Conservation (phyloP, 2,797 vertebrate species). For the Simalia tracyae region DNA sequence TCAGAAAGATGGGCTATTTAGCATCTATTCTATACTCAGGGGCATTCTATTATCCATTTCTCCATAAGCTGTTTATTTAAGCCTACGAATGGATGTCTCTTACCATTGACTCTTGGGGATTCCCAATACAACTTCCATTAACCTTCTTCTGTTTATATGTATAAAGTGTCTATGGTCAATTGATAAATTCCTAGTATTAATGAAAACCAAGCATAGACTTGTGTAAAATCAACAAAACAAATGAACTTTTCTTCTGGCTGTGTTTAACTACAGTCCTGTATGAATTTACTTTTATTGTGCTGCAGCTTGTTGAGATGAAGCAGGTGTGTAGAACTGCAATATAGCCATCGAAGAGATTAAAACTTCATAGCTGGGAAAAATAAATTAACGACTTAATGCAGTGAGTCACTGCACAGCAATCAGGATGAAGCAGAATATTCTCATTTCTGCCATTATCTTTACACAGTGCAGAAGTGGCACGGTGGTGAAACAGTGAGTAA, state of each 20-base stretch:
- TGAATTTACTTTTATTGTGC: not conserved
- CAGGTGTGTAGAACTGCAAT: not conserved
- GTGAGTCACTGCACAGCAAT: not conserved
- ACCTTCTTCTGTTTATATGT: conserved; percentile 12
- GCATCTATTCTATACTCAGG: not conserved
- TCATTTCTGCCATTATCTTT: not conserved
- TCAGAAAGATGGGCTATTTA: not conserved
- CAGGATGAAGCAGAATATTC: not conserved
- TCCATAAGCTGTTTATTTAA: conserved; percentile 20
- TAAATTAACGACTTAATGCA: not conserved
- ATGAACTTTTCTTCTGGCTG: not conserved
- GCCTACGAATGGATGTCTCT: not conserved
- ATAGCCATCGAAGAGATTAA: not conserved
- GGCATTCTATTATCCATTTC: not conserved
- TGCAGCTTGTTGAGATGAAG: not conserved
- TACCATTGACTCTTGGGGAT: not conserved
- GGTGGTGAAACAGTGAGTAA: not conserved
- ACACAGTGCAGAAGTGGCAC: not conserved
- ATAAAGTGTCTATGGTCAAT: conserved; percentile 4
- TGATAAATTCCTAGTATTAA: not conserved
- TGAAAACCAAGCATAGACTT: conserved; percentile 6
- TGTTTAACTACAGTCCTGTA: not conserved
- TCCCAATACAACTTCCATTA: conserved; percentile 32
- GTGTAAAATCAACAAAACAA: not conserved
- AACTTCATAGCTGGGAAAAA: not conserved